phyloP scores from a whole-genome alignment of 2,113 vertebrate genomes.

The Aegotheles bennettii region DNA sequence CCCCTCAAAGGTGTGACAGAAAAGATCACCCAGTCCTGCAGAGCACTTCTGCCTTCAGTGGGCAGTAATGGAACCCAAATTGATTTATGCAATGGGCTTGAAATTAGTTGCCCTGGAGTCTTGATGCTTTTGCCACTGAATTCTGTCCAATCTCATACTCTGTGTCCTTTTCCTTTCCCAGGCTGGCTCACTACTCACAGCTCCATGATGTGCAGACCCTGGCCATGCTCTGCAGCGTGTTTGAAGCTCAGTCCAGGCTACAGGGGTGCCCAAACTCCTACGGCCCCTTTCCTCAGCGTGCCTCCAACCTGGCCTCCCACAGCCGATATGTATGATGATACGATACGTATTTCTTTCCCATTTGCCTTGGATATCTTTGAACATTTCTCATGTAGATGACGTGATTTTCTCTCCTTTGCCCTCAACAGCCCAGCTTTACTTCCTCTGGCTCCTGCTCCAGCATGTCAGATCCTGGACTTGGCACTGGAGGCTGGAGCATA shows the following conservation, averaged over 20 bases:
- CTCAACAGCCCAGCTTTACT: conserved; percentile 86
- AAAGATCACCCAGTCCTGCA: background rate
- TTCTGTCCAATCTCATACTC: background rate
- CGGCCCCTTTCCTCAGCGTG: conserved; percentile 75
- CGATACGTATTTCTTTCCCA: fast-evolving
- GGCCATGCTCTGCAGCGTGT: conserved; percentile 96
- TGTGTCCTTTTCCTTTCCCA: conserved; percentile 43
- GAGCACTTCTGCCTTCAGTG: fast-evolving
- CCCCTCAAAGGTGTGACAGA: background rate
- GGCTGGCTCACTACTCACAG: conserved; percentile 92
- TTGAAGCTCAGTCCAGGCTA: conserved; percentile 82
- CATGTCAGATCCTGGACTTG: conserved; percentile 86
- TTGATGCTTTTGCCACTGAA: background rate
- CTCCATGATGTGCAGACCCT: conserved; percentile 95
- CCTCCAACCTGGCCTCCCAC: conserved; percentile 73
- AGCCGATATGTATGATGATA: conserved; percentile 83
- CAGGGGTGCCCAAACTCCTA: conserved; percentile 76
- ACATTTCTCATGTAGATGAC: fast-evolving
- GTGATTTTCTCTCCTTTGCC: background rate
- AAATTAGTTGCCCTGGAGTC: background rate
- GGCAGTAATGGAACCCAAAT: background rate
- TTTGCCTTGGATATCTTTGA: background rate
- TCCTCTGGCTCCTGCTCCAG: conserved; percentile 94
- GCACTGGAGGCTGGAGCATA: conserved; percentile 81
- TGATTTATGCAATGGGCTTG: background rate